Evolutionary conservation across 2,113 vertebrate species (phyloP), one percentile per base, ranked within the genome.

Genomic region (Salvelinus namaycush): DNA sequence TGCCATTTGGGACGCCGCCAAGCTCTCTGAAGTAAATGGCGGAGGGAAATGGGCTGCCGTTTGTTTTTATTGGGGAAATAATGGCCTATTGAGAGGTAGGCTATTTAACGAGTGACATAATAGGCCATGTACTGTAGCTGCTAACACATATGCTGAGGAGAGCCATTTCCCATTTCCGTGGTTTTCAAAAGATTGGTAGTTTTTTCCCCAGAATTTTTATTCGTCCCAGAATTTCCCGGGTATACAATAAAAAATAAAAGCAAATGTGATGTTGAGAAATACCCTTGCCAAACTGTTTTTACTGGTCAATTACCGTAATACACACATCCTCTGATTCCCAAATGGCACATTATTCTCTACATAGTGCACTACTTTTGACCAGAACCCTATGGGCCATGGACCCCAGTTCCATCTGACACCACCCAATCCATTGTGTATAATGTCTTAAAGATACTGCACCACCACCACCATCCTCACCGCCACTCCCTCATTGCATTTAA

Each of bases 11-110:
- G 88, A 93, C 90, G 91, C 90, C 90, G 74, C 83, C 80, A 76
- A 67, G 87, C 85, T 87, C 87, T 92, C 86, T 85, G 85, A 92
- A 87, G 87, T 84, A 34, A 66, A 77, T 83, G 79, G 76, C 79
- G 84, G 83, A 77, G 87, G 90, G 89, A 91, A 87, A 87, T 86
- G 74, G 84, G 90, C 86, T 81, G 85, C 87, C 87, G 83, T 89
- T 90, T 89, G 85, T 89, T 91, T 94, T 94, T 94, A 93, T 92
- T 93, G 90, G 85, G 88, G 91, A 93, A 93, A 93, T 94, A 94
- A 94, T 94, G 91, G 92, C 88, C 92, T 92, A 92, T 94, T 94
- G 92, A 89, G 88, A 91, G 92, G 93, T 93, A 93, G 86, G 87
- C 87, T 92, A 90, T 93, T 93, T 94, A 94, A 94, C 93, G 91